Conservation (phyloP, 2,888 invertebrate species). For the Eupithecia centaureata region DNA sequence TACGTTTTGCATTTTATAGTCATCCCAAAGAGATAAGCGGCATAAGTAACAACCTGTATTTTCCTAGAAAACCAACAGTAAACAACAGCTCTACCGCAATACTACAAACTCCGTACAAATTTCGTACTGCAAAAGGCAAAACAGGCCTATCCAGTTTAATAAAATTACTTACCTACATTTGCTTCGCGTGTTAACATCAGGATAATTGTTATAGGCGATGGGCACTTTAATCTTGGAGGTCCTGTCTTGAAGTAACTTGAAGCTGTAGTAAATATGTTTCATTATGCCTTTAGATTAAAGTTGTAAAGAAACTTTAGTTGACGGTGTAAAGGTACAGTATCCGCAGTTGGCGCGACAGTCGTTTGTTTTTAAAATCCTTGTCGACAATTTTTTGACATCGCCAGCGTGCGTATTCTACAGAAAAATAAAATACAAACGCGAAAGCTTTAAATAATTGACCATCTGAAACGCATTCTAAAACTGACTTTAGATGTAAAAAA, state of each 20-base stretch:
- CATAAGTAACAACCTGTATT: neutral
- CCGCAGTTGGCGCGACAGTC: too few species aligned
- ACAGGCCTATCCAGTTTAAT: constrained; percentile 24
- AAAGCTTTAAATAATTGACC: too few species aligned
- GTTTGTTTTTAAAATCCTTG: too few species aligned
- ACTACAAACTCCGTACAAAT: neutral
- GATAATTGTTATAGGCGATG: constrained; percentile 42
- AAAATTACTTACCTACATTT: constrained; percentile 38
- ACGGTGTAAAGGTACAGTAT: too few species aligned
- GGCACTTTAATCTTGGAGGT: constrained; percentile 30
- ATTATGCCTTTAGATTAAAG: neutral
- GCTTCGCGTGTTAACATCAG: constrained; percentile 41
- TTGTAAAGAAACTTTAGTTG: neutral
- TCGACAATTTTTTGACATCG: too few species aligned
- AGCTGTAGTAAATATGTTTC: neutral
- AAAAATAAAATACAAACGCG: too few species aligned
- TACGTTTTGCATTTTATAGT: neutral
- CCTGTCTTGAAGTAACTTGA: constrained; percentile 14
- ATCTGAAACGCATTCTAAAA: too few species aligned
- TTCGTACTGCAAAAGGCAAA: constrained; percentile 20
- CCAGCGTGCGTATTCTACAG: too few species aligned
- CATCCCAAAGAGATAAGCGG: neutral
- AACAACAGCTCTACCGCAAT: neutral
- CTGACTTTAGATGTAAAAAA: too few species aligned
- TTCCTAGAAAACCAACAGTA: neutral